Evolutionary conservation across 1,140 invertebrate genomes (phyloP), one percentile per base, ranked within the genome.

Genomic region (Leptinotarsa lineolata): DNA sequence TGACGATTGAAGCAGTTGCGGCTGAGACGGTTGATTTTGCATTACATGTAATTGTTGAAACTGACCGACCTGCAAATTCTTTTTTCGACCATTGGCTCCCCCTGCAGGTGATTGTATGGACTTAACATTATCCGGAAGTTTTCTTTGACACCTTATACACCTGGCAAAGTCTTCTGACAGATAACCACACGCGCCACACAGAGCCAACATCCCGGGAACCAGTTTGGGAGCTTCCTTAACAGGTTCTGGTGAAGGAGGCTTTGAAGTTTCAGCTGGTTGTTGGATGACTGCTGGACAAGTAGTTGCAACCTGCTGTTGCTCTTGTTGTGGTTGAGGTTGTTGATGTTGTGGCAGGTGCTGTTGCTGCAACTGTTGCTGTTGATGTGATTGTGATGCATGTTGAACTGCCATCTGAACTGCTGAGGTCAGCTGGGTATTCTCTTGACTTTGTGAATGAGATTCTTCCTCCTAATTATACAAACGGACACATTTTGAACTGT

Each of bases 121-220:
- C 80, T 88, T 89, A 1, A 87, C 85, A 77, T 87, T 83, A n/a
- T 87, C 85, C 8, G 86, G 84, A 21, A 89, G 76, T 83, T 86
- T 87, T 75, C 82, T 85, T 75, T 82, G 84, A 83, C 89, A 92
- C 80, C 92, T 87, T 81, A 90, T 86, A 82, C 92, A 94, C 63
- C 87, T 88, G 80, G 89, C 91, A 81, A 93, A 92, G 81, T 93
- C 90, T 77, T 87, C 86, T 16, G 91, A 91, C 61, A 89, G 88
- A 76, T 91, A 90, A 21, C 92, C 92, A 79, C 92, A 94, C 72
- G 87, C 85, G 68, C 89, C 88, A 83, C 92, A 94, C 1, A 93
- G 86, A 20, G 92, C 92, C 65, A 91, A 83, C 83, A 89, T 90
- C 54, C 92, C 92, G 20, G 90, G 87, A 20, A 92, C 87, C 71